phyloP scores from a whole-genome alignment of 2,113 vertebrate genomes.

The Plotosus lineatus region DNA sequence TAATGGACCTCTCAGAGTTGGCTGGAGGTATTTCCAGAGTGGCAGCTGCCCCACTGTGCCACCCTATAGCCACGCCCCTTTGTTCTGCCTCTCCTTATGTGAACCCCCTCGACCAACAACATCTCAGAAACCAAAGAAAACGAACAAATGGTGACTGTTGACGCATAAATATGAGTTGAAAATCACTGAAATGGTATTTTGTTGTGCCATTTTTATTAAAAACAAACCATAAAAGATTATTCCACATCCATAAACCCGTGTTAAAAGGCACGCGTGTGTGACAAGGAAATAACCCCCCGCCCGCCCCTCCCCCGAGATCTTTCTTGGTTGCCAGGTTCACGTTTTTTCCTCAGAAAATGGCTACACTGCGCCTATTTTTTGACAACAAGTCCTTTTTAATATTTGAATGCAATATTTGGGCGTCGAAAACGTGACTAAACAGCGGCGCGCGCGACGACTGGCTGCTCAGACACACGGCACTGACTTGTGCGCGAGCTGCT shows the following conservation, averaged over 20 bases:
- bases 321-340: background rate
- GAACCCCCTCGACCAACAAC: background rate
- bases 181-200: background rate
- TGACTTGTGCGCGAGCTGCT: background rate
- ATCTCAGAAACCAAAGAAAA: background rate
- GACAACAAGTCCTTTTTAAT: background rate
- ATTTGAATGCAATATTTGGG: too few species aligned
- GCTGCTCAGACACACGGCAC: background rate
- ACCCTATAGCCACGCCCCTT: background rate
- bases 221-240: background rate
- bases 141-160: too few species aligned
- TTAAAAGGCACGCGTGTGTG: background rate
- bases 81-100: background rate
- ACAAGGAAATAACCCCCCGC: too few species aligned
- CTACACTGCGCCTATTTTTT: background rate
- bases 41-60: background rate
- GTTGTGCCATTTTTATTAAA: background rate
- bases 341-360: background rate
- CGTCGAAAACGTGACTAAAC: conserved; percentile 7
- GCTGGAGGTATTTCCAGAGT: background rate
- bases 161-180: too few species aligned
- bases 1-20: background rate
- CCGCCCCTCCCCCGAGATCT: too few species aligned
- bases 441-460: background rate
- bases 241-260: background rate